phyloP scores from a whole-genome alignment of 2,113 vertebrate genomes.

The Tamias sibiricus region DNA sequence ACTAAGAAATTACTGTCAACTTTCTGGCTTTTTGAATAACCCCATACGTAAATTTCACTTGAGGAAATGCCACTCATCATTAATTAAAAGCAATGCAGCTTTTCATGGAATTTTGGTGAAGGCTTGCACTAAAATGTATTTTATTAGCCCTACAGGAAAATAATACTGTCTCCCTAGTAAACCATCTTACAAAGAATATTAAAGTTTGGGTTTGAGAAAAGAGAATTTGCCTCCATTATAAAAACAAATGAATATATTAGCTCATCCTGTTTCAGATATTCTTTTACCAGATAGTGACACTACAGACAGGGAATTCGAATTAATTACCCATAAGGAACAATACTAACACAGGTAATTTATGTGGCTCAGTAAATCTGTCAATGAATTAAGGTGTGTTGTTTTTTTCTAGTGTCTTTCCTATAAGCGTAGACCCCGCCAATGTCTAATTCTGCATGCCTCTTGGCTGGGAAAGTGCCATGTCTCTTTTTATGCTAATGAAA shows the following conservation, averaged over 20 bases:
- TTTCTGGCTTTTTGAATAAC: not conserved
- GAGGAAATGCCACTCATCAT: not conserved
- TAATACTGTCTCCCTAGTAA: not conserved
- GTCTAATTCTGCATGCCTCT: not conserved
- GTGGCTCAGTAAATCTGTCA: not conserved
- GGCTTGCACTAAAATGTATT: not conserved
- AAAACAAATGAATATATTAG: not conserved
- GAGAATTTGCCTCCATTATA: slow-evolving; percentile 4
- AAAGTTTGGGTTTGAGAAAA: not conserved
- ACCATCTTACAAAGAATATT: not conserved
- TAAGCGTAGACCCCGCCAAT: not conserved
- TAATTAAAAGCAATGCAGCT: not conserved
- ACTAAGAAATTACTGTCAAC: not conserved
- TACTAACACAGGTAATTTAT: not conserved
- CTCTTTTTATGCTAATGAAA: not conserved
- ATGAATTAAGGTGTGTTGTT: not conserved
- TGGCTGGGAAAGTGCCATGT: not conserved
- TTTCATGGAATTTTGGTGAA: not conserved
- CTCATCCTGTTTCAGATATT: not conserved
- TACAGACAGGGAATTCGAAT: not conserved
- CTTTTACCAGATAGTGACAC: not conserved
- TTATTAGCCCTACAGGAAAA: not conserved
- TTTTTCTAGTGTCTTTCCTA: not conserved
- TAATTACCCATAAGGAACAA: not conserved
- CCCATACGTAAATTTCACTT: not conserved